Evolutionary conservation across 2,797 vertebrate species (phyloP), one percentile per base, ranked within the genome.

Genomic region (Acomys russatus): DNA sequence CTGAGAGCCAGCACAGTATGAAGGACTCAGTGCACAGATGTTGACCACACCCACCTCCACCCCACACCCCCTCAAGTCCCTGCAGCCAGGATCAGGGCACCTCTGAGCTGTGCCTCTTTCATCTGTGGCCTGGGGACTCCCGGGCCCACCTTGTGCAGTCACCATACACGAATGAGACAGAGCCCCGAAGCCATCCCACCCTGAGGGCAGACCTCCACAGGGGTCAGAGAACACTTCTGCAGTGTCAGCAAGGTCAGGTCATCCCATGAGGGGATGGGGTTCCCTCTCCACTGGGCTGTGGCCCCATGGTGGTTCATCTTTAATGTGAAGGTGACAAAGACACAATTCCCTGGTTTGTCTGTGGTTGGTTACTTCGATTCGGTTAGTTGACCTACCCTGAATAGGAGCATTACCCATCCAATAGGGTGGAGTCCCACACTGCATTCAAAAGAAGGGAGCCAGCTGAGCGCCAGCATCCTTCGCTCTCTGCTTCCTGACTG

Each of bases 1-100:
- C 0, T 0, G 23, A 61, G 44, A 51, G 35, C 73, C 56, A 2
- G 38, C 54, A 22, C n/a, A 9, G 14, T 0, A 30, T 0, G 0
- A 9, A 59, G 49, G 76, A n/a, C 20, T 70, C 33, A 6, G 17
- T 10, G 44, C 44, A 5, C 38, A 1, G 14, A 0, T 0, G 10
- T 38, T 38, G 7, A 14, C 44, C 44, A 44, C 44, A 3, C 44
- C 44, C 15, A 56, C 33, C 5, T 85, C 84, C 3, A 7, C 0
- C 54, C 35, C 35, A 33, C 56, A 25, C 10, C 22, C 15, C 59
- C 10, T 35, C 78, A 35, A 14, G 15, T 3, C 22, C 73, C 70
- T 6, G 12, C 82, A 70, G 9, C 73, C 73, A n/a, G 64, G 61
- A 78, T 7, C 6, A 6, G 61, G n/a, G 49, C 51, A 7, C 20